Percentiles rank a stretch among this genome's conserved stretches.
These are phyloP conservation scores for Cryptoprocta ferox DNA, from an alignment of 2,797 vertebrate species.

Conservation along the genomic window DNA sequence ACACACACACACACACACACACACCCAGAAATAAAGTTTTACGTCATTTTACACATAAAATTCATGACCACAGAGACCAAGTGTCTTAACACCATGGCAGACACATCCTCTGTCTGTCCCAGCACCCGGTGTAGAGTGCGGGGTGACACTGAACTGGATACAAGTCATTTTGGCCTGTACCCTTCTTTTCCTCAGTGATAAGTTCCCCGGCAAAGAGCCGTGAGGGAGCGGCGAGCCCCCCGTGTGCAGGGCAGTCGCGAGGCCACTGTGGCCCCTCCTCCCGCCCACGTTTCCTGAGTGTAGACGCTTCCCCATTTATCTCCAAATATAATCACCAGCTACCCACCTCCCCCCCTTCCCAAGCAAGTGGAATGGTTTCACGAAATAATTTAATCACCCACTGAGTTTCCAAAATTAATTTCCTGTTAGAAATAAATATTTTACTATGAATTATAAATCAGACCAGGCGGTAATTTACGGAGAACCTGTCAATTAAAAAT, in stretches of 20 bases:
- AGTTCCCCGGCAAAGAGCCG: rapidly evolving
- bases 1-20: not conserved
- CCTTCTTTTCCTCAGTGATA: not conserved
- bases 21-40: not conserved
- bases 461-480: conserved; percentile 69
- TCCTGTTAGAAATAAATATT: conserved; percentile 81
- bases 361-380: conserved; percentile 66
- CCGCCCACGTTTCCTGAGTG: rapidly evolving
- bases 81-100: rapidly evolving
- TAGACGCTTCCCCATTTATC: not conserved
- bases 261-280: not conserved
- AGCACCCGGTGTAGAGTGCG: rapidly evolving
- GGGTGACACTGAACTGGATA: rapidly evolving
- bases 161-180: rapidly evolving
- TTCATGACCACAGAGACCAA: not conserved
- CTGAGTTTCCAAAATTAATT: conserved; percentile 82
- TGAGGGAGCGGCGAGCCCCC: rapidly evolving
- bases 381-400: conserved; percentile 82
- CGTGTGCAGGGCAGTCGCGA: rapidly evolving
- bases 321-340: conserved; percentile 31
- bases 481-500: conserved; percentile 68
- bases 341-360: not conserved
- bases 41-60: not conserved
- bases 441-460: conserved; percentile 81
- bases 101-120: not conserved